These are phyloP conservation scores for Pyrochroa serraticornis DNA, from an alignment of 2,888 invertebrate species.

Conservation along the genomic window DNA sequence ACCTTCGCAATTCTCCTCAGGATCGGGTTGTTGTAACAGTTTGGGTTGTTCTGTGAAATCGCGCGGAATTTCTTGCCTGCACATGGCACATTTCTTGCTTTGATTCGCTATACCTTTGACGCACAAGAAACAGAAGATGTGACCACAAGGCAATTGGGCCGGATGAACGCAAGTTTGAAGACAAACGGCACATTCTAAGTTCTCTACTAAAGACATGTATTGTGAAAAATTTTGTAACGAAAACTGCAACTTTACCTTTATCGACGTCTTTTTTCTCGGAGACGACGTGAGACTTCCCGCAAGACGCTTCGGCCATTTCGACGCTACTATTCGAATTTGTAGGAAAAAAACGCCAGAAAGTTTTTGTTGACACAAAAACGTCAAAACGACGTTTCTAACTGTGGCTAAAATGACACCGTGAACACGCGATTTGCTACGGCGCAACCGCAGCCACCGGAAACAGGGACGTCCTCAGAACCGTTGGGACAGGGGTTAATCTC, in stretches of 20 bases:
- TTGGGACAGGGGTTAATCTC: too few species aligned
- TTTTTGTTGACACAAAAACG: too few species aligned
- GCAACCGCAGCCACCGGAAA: too few species aligned
- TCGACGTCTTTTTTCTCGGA: neutral
- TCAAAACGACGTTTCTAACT: too few species aligned
- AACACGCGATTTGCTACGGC: too few species aligned
- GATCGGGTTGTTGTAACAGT: conserved; percentile 65
- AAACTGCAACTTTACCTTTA: neutral
- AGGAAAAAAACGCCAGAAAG: too few species aligned
- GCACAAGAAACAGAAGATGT: conserved; percentile 94
- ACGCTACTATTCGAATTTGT: too few species aligned
- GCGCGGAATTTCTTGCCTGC: conserved; percentile 86
- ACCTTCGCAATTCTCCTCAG: conserved; percentile 53
- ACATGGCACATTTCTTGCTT: conserved; percentile 90
- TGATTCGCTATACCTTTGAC: conserved; percentile 91
- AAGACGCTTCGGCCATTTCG: conserved; percentile 3
- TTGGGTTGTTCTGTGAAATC: conserved; percentile 88
- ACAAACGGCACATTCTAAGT: conserved; percentile 88
- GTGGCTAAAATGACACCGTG: too few species aligned
- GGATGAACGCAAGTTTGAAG: conserved; percentile 90
- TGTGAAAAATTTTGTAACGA: too few species aligned
- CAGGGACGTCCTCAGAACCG: too few species aligned
- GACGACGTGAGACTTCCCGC: neutral
- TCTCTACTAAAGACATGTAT: conserved; percentile 31
- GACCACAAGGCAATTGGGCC: conserved; percentile 91